Percentiles rank a stretch among this genome's conserved stretches.
These are phyloP conservation scores for Ormyrus pomaceus DNA, from an alignment of 2,888 invertebrate species.

Conservation along the genomic window DNA sequence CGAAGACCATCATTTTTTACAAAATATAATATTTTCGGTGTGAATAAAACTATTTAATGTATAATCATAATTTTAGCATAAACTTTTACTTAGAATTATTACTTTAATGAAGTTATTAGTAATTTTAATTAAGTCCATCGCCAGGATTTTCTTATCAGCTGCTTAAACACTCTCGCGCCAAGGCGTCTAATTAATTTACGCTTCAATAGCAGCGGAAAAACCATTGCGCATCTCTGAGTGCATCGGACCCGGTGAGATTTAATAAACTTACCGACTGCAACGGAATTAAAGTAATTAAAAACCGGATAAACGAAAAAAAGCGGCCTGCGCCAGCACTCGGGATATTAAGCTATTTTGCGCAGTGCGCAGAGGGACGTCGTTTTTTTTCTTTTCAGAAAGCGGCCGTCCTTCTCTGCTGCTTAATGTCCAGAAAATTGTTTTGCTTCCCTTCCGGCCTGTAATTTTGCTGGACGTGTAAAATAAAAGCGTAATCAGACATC, in stretches of 20 bases:
- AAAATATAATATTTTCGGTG: too few species aligned
- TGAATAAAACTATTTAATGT: too few species aligned
- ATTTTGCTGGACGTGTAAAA: not conserved
- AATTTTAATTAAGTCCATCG: too few species aligned
- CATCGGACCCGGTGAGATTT: not conserved
- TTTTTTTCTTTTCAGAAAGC: conserved; percentile 6
- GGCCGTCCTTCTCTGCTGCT: conserved; percentile 3
- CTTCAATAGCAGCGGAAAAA: too few species aligned
- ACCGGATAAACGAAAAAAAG: not conserved
- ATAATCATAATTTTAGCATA: too few species aligned
- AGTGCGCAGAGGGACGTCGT: not conserved
- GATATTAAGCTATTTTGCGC: conserved; percentile 40
- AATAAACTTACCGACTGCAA: conserved; percentile 34
- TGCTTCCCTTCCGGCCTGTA: conserved; percentile 1
- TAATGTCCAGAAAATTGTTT: conserved; percentile 39
- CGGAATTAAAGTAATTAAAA: conserved; percentile 46
- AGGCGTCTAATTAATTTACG: too few species aligned
- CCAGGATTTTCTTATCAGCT: too few species aligned
- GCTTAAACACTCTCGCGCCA: too few species aligned
- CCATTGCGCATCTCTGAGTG: not conserved
- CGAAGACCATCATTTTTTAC: too few species aligned
- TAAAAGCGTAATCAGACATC: conserved; percentile 32
- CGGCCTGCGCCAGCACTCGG: conserved; percentile 8
- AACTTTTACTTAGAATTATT: too few species aligned
- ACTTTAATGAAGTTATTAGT: too few species aligned